These are phyloP conservation scores for Gorsachius magnificus DNA, from an alignment of 2,797 vertebrate species.

Conservation along the genomic window DNA sequence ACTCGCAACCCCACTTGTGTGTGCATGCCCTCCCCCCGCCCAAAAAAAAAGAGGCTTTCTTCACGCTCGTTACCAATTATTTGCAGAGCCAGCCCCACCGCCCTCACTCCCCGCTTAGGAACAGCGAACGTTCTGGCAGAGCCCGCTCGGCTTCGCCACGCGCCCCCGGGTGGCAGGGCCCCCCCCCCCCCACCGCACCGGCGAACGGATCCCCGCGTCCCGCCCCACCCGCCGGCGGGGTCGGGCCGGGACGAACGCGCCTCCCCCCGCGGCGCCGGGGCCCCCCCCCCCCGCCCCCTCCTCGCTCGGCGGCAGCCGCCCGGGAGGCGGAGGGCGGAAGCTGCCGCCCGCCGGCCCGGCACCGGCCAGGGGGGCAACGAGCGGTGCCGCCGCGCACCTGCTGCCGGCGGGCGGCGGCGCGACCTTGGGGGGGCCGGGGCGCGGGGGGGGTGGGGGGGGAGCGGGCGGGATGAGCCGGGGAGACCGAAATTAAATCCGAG, in stretches of 20 bases:
- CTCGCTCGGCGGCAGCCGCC: too few relatives aligned
- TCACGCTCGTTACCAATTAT: background rate
- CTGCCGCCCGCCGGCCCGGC: background rate
- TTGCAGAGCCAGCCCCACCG: background rate
- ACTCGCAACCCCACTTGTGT: background rate
- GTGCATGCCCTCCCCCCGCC: too few relatives aligned
- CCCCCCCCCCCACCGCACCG: background rate
- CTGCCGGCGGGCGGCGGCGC: background rate
- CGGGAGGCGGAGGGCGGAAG: too few relatives aligned
- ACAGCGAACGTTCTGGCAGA: too few relatives aligned
- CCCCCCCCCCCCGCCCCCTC: background rate
- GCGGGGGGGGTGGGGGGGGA: background rate
- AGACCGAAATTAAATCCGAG: background rate
- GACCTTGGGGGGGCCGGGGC: too few relatives aligned
- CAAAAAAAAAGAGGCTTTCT: background rate
- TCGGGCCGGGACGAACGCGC: too few relatives aligned
- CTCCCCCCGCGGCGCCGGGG: background rate
- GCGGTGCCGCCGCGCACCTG: background rate
- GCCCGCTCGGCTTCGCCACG: too few relatives aligned
- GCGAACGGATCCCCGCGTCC: too few relatives aligned
- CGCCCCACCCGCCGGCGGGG: background rate
- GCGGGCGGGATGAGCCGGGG: background rate
- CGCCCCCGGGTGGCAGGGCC: too few relatives aligned
- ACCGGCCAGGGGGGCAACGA: background rate
- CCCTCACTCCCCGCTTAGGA: background rate